A percentile compares a stretch with the other conserved stretches of the same genome.
phyloP scores from a whole-genome alignment of 2,113 vertebrate genomes.

The Camelus bactrianus region DNA sequence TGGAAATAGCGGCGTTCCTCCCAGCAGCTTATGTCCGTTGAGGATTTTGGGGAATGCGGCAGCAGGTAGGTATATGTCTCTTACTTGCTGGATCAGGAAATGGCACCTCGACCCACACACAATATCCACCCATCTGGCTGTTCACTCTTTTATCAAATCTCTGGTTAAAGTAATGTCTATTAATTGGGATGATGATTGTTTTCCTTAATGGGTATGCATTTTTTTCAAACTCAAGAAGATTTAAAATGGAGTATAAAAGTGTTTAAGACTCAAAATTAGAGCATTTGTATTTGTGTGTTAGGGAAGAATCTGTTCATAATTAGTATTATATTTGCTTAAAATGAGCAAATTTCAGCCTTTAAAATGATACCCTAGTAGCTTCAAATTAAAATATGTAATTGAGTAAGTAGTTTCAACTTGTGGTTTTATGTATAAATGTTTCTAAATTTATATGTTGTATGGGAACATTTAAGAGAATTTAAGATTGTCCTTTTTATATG shows the following conservation, averaged over 20 bases:
- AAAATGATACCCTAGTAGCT: neutral
- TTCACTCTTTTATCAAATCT: neutral
- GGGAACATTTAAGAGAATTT: neutral
- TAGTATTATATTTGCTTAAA: neutral
- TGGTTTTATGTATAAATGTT: conserved; percentile 3
- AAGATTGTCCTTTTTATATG: neutral
- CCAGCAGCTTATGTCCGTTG: neutral
- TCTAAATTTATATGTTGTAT: neutral
- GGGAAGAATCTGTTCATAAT: neutral
- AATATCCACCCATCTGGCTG: neutral
- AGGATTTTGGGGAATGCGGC: neutral
- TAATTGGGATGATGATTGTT: neutral
- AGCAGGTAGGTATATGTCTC: neutral
- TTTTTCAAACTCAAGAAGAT: conserved; percentile 15
- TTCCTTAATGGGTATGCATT: neutral
- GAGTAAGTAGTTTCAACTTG: neutral
- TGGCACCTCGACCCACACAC: neutral
- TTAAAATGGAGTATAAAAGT: neutral
- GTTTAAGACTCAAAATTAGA: neutral
- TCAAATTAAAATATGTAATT: neutral
- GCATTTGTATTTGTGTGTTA: neutral
- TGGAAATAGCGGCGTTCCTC: neutral
- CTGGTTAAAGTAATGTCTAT: neutral
- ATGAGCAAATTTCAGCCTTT: neutral
- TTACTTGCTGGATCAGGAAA: neutral